Percentiles rank a stretch among this genome's conserved stretches.
Evolutionary conservation across 1,140 invertebrate species (phyloP).

Genomic region (Aphelinus atriplicis): DNA sequence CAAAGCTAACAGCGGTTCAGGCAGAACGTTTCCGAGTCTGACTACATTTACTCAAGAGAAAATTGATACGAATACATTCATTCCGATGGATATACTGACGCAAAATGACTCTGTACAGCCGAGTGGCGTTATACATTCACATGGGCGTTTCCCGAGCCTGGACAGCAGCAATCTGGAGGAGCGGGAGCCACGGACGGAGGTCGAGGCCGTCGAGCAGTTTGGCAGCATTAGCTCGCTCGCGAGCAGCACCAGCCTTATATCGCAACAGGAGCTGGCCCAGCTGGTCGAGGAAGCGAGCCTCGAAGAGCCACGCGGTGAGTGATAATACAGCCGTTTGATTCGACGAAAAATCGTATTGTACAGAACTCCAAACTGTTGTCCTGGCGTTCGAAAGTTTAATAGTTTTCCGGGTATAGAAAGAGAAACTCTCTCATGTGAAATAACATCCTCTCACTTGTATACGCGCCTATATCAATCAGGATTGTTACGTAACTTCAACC

Average conservation of each 20-base stretch:
- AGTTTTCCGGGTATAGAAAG: no score
- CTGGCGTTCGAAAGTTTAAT: no score
- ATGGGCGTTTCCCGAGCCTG: slow-evolving; percentile 55
- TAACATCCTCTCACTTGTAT: no score
- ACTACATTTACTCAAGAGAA: neutral
- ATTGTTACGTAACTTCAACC: no score
- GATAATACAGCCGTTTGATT: no score
- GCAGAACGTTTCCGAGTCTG: slow-evolving; percentile 13
- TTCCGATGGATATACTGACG: no score
- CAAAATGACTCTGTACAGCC: no score
- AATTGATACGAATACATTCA: no score
- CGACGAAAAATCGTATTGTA: no score
- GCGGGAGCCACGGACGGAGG: slow-evolving; percentile 40
- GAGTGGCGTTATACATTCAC: slow-evolving; percentile 8
- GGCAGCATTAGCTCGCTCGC: slow-evolving; percentile 73
- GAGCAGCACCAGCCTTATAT: slow-evolving; percentile 73
- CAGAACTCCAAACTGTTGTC: no score
- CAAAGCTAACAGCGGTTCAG: neutral
- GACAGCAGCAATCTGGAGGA: slow-evolving; percentile 57
- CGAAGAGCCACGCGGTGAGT: slow-evolving; percentile 63
- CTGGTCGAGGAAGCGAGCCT: slow-evolving; percentile 73
- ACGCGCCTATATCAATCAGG: no score
- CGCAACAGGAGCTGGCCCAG: slow-evolving; percentile 73
- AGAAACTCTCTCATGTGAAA: no score
- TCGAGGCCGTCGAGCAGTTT: slow-evolving; percentile 64